Conservation (phyloP, 2,797 vertebrate genomes). For the Gadopsis marmoratus region DNA sequence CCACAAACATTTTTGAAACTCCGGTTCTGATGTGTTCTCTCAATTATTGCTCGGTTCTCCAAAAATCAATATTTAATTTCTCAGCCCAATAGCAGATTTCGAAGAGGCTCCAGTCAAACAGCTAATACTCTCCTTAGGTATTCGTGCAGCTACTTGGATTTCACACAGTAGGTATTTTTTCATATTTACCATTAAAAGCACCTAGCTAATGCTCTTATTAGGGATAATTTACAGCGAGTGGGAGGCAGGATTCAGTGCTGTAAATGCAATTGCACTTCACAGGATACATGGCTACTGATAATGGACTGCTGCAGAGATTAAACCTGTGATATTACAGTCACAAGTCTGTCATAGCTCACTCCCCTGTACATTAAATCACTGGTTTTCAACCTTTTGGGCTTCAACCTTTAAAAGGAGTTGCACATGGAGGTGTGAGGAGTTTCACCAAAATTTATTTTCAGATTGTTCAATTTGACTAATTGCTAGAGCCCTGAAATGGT, state of each 20-base stretch:
- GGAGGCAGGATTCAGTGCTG: conserved; percentile 5
- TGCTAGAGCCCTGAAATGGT: not conserved
- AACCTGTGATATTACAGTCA: conserved; percentile 19
- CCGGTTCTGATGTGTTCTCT: conserved; percentile 77
- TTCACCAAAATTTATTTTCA: not conserved
- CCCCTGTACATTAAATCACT: not conserved
- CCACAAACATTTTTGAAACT: conserved; percentile 66
- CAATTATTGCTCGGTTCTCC: conserved; percentile 70
- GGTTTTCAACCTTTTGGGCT: not conserved
- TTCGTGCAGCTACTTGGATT: conserved; percentile 73
- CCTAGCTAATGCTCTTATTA: conserved; percentile 21
- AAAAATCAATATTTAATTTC: conserved; percentile 89
- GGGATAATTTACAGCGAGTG: conserved; percentile 21
- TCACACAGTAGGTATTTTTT: conserved; percentile 28
- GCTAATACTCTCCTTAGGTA: conserved; percentile 73
- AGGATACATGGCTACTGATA: conserved; percentile 8
- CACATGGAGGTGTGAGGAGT: not conserved
- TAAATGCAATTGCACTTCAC: conserved; percentile 19
- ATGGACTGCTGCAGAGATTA: conserved; percentile 41
- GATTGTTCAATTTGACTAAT: not conserved
- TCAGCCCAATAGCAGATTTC: conserved; percentile 82
- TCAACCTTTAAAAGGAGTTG: not conserved
- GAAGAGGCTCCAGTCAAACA: conserved; percentile 77
- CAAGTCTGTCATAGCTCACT: not conserved
- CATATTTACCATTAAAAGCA: conserved; percentile 29